A percentile compares a stretch with the other conserved stretches of the same genome.
These are phyloP conservation scores for Luscinia megarhynchos DNA, from an alignment of 2,797 vertebrate genomes.

Conservation along the genomic window DNA sequence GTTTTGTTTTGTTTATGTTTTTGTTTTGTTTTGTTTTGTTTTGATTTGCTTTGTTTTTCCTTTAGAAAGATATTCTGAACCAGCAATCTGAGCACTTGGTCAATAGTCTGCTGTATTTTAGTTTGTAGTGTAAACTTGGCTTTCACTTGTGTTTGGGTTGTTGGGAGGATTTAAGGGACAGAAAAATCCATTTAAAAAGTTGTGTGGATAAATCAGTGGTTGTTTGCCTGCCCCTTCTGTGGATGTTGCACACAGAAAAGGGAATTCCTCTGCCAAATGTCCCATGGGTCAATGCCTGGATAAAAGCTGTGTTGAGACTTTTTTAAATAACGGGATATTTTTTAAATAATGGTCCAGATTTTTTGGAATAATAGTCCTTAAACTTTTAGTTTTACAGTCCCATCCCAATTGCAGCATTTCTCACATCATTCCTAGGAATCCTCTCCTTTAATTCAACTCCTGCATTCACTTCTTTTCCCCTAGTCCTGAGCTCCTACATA, in stretches of 20 bases:
- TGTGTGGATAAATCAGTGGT: not conserved
- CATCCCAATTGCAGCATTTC: not conserved
- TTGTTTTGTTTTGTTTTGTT: not conserved
- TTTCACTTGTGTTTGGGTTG: not conserved
- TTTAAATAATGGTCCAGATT: not conserved
- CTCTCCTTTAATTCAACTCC: not conserved
- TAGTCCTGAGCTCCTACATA: not conserved
- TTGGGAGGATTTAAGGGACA: not conserved
- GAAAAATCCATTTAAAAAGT: not conserved
- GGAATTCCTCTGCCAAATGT: not conserved
- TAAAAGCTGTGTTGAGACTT: not conserved
- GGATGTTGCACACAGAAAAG: not conserved
- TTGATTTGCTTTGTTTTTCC: not conserved
- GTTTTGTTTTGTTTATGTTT: not conserved
- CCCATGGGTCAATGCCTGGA: not conserved
- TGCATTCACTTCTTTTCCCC: not conserved
- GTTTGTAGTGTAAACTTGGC: not conserved
- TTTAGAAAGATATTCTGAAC: not conserved
- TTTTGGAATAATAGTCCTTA: not conserved
- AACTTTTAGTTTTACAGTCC: not conserved
- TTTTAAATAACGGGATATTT: not conserved
- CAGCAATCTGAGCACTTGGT: not conserved
- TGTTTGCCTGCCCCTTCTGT: not conserved
- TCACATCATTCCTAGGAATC: not conserved
- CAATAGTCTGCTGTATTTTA: not conserved